Evolutionary conservation across 2,113 vertebrate genomes (phyloP).

Genomic region (Cepphus grylle): DNA sequence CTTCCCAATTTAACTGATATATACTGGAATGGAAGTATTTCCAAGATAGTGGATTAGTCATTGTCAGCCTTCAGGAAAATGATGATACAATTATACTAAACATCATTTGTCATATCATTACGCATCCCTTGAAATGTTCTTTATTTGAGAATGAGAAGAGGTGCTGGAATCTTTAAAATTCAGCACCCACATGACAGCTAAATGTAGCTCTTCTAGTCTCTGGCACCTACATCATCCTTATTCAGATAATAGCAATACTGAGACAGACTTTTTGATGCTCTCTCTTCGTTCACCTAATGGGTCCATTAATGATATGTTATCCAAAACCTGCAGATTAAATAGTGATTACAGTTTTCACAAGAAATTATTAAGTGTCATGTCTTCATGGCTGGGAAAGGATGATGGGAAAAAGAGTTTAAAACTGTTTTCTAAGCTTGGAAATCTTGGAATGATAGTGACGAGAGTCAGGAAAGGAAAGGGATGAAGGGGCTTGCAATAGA

Average conservation of each 20-base stretch:
- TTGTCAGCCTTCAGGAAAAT: slow-evolving; percentile 10
- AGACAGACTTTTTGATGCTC: background rate
- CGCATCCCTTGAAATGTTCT: background rate
- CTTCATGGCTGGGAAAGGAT: background rate
- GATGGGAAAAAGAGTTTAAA: background rate
- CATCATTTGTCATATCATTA: background rate
- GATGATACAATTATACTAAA: background rate
- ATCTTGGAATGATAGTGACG: background rate
- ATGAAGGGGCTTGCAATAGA: background rate
- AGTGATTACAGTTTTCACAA: background rate
- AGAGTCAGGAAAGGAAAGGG: background rate
- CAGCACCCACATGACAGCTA: background rate
- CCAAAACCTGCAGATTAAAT: background rate
- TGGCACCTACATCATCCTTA: background rate
- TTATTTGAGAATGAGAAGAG: background rate
- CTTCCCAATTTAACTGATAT: background rate
- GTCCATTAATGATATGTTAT: background rate
- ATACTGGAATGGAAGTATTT: background rate
- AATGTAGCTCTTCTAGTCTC: background rate
- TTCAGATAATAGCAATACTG: background rate
- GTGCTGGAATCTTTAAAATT: background rate
- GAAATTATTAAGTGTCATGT: background rate
- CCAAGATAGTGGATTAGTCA: background rate
- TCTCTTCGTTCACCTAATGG: slow-evolving; percentile 1
- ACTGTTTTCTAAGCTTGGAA: background rate